Conservation (phyloP, 2,888 invertebrate genomes). For the Drosophila silvestris region DNA sequence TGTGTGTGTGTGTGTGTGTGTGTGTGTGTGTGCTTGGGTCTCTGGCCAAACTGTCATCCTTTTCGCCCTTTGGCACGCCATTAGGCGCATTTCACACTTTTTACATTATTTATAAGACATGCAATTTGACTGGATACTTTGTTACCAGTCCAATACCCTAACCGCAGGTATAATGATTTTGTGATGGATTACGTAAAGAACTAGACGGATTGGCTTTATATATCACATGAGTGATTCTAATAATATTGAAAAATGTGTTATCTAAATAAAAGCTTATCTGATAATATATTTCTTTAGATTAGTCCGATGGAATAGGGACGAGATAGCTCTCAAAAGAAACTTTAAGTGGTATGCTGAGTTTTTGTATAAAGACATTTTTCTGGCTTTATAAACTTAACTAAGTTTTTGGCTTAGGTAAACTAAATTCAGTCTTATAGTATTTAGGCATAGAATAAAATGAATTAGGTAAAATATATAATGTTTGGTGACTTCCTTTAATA, state of each 20-base stretch:
- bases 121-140: slow-evolving; percentile 53
- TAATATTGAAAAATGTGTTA: neutral
- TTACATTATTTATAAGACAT: slow-evolving; percentile 78
- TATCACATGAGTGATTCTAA: neutral
- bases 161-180: neutral
- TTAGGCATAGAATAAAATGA: neutral
- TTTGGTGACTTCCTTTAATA: neutral
- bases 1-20: neutral
- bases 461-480: neutral
- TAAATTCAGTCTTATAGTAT: neutral
- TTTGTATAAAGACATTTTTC: neutral
- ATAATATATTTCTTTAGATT: neutral
- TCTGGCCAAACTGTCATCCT: slow-evolving; percentile 47
- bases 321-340: neutral
- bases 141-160: slow-evolving; percentile 19
- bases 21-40: neutral
- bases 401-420: neutral
- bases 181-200: neutral
- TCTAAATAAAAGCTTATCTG: neutral
- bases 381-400: neutral
- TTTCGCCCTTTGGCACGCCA: slow-evolving; percentile 72
- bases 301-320: accelerated
- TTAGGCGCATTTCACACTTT: slow-evolving; percentile 81
- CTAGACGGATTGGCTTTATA: no score
- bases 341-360: neutral